A percentile compares a stretch with the other conserved stretches of the same genome.
Evolutionary conservation across 2,888 invertebrate species (phyloP).

Genomic region (Tiliacea aurago): DNA sequence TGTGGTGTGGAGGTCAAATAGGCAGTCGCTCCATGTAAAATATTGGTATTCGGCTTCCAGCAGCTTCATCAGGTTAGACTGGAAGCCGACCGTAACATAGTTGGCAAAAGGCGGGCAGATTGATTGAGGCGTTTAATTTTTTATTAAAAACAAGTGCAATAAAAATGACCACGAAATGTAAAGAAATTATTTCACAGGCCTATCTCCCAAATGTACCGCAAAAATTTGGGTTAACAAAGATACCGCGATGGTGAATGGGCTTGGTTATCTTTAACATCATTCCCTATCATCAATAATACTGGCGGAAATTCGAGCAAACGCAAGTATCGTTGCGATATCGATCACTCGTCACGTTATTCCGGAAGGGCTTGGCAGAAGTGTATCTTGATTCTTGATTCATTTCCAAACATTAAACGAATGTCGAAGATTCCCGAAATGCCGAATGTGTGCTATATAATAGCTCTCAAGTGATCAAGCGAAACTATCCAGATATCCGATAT

Average conservation of each 20-base stretch:
- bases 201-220: constrained; percentile 2
- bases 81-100: no score
- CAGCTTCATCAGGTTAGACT: no score
- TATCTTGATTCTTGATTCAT: constrained; percentile 39
- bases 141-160: not conserved
- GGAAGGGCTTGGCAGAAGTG: constrained; percentile 28
- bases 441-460: no score
- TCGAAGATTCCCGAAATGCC: constrained; percentile 21
- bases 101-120: no score
- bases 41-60: no score
- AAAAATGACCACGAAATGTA: not conserved
- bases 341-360: constrained; percentile 28
- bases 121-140: no score
- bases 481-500: not conserved
- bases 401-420: constrained; percentile 27
- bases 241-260: constrained; percentile 25
- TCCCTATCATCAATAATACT: constrained; percentile 36
- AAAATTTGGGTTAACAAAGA: constrained; percentile 41
- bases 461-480: not conserved
- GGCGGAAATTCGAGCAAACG: constrained; percentile 30
- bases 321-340: constrained; percentile 20
- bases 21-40: no score
- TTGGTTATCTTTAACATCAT: constrained; percentile 41
- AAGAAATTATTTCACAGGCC: not conserved
- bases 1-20: no score